Percentiles rank a stretch among this genome's conserved stretches.
These are phyloP conservation scores for Cacatua alba DNA, from an alignment of 2,113 vertebrate species.

Conservation along the genomic window DNA sequence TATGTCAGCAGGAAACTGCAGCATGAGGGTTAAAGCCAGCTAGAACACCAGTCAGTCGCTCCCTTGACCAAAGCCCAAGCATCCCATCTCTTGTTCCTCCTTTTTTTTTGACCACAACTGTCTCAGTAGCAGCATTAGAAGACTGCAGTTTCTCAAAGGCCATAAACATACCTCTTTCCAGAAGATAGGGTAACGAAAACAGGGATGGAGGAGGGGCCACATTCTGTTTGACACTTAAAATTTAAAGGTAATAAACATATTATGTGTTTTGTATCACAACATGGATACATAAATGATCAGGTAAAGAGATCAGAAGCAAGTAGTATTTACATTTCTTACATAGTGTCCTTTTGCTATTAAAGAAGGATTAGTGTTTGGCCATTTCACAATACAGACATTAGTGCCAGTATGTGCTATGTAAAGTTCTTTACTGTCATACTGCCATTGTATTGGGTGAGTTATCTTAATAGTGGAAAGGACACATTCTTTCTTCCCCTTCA, in stretches of 20 bases:
- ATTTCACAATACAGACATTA: background rate
- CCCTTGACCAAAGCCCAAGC: background rate
- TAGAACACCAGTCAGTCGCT: background rate
- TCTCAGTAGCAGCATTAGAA: background rate
- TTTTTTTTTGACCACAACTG: background rate
- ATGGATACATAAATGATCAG: background rate
- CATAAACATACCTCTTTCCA: background rate
- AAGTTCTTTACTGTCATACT: background rate
- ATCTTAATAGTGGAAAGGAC: background rate
- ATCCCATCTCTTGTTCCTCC: background rate
- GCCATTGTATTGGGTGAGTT: background rate
- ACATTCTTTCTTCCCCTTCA: background rate
- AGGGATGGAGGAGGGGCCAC: background rate
- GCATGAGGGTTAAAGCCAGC: background rate
- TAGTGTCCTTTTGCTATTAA: background rate
- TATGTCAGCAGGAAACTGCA: background rate
- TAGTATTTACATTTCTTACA: background rate
- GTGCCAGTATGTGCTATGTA: background rate
- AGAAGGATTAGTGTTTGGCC: background rate
- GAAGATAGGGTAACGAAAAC: background rate
- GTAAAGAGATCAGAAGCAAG: background rate
- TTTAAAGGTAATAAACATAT: background rate
- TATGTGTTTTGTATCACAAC: background rate
- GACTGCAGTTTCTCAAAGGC: background rate
- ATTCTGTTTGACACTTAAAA: background rate